A percentile compares a stretch with the other conserved stretches of the same genome.
Evolutionary conservation across 2,113 vertebrate species (phyloP).

Genomic region (Apteryx owenii): DNA sequence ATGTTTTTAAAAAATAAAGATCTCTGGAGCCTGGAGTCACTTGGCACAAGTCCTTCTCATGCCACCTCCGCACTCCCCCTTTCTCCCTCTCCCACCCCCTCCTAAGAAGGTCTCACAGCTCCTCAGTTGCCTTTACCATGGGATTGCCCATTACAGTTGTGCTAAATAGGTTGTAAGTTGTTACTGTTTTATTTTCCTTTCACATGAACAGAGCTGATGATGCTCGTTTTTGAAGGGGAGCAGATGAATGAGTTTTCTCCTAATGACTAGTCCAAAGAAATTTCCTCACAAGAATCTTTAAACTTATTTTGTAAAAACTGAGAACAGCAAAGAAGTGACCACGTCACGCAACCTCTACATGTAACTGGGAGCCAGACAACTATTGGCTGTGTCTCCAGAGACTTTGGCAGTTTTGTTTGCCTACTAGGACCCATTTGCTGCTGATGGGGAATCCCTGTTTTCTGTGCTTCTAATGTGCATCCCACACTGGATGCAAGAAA

Average conservation of each 20-base stretch:
- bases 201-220: background rate
- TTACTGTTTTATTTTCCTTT: background rate
- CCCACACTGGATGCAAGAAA: background rate
- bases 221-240: background rate
- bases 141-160: background rate
- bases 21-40: rapidly evolving
- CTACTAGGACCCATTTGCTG: background rate
- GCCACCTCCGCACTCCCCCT: rapidly evolving
- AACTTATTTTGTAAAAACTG: background rate
- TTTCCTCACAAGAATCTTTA: background rate
- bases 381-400: background rate
- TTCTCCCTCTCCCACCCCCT: background rate
- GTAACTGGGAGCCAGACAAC: background rate
- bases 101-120: background rate
- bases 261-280: background rate
- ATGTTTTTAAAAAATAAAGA: background rate
- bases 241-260: background rate
- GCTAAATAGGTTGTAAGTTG: background rate
- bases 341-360: rapidly evolving
- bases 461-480: background rate
- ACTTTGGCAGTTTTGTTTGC: background rate
- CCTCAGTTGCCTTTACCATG: background rate
- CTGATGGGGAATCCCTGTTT: background rate
- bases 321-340: background rate
- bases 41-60: background rate